A percentile compares a stretch with the other conserved stretches of the same genome.
phyloP scores from a whole-genome alignment of 2,888 invertebrate species.

The Panopea generosa region DNA sequence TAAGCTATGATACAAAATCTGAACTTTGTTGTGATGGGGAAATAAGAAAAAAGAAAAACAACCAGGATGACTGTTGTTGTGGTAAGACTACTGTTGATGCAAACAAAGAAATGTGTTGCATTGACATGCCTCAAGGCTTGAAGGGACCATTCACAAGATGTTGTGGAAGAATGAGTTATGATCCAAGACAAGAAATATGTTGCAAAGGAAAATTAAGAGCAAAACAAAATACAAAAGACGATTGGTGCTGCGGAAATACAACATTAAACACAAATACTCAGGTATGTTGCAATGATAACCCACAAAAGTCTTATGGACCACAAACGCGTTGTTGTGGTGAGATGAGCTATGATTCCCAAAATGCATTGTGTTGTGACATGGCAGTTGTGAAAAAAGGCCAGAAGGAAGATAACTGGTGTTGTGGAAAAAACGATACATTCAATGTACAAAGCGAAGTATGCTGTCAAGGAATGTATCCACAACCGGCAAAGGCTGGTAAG shows the following conservation, averaged over 20 bases:
- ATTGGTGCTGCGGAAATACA: constrained; percentile 53
- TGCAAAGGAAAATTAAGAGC: constrained; percentile 43
- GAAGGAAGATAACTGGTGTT: constrained; percentile 52
- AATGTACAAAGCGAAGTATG: constrained; percentile 45
- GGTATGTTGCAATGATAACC: constrained; percentile 48
- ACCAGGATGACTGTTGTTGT: constrained; percentile 47
- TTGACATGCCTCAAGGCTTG: constrained; percentile 41
- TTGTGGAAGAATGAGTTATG: constrained; percentile 50
- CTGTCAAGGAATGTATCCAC: constrained; percentile 50
- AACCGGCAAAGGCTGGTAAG: constrained; percentile 34
- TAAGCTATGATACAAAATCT: constrained; percentile 39
- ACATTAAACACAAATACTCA: constrained; percentile 31
- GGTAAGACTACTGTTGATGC: constrained; percentile 43
- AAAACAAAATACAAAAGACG: constrained; percentile 32
- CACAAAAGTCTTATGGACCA: constrained; percentile 40
- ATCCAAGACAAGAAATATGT: constrained; percentile 43
- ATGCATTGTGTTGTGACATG: constrained; percentile 45
- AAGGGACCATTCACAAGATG: constrained; percentile 37
- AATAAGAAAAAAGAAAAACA: constrained; percentile 34
- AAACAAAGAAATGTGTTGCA: constrained; percentile 40
- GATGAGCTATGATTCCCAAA: constrained; percentile 30
- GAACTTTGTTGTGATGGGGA: constrained; percentile 45
- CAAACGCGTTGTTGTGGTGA: constrained; percentile 46
- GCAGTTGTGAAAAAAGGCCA: constrained; percentile 27
- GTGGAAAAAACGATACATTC: constrained; percentile 43